A percentile compares a stretch with the other conserved stretches of the same genome.
Evolutionary conservation across 2,113 vertebrate genomes (phyloP).

Genomic region (Rattus rattus): DNA sequence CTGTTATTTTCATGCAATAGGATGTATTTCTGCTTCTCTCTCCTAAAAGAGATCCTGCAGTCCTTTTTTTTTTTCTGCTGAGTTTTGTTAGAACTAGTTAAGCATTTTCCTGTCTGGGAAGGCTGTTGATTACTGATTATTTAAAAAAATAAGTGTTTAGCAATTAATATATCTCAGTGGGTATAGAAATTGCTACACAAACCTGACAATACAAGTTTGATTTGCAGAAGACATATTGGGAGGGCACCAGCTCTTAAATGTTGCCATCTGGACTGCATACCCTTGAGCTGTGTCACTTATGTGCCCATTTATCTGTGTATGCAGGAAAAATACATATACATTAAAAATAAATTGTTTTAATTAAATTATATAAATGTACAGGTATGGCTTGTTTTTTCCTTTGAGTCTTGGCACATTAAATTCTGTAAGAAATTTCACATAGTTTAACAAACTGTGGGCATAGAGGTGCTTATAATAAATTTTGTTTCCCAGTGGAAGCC

Average conservation of each 20-base stretch:
- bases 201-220: background rate
- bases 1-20: background rate
- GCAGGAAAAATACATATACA: background rate
- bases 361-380: background rate
- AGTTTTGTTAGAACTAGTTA: background rate
- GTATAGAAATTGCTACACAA: background rate
- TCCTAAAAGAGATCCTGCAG: background rate
- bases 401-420: background rate
- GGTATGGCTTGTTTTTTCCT: background rate
- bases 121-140: background rate
- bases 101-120: background rate
- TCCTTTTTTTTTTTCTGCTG: background rate
- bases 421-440: background rate
- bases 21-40: background rate
- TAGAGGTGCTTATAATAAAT: background rate
- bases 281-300: background rate
- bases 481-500: background rate
- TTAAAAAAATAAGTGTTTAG: background rate
- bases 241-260: too few relatives aligned
- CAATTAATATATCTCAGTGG: too few relatives aligned
- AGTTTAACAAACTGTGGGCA: background rate
- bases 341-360: background rate
- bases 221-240: background rate
- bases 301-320: background rate
- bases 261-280: background rate